Percentiles rank a stretch among this genome's conserved stretches.
phyloP scores from a whole-genome alignment of 1,140 invertebrate species.

The Pseudomyrmex dendroicus region DNA sequence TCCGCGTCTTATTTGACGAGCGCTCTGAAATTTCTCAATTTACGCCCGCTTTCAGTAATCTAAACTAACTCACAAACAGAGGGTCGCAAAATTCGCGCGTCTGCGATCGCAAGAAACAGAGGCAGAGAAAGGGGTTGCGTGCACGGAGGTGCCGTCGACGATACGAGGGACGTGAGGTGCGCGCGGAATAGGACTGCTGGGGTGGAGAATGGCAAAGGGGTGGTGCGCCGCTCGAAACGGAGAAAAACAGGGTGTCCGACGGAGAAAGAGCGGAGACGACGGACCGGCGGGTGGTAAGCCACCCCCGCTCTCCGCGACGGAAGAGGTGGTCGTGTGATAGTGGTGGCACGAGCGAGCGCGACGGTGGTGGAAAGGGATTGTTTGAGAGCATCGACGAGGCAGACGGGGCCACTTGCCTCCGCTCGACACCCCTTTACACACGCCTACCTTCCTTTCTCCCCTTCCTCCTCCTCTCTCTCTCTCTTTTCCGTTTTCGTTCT shows the following conservation, averaged over 20 bases:
- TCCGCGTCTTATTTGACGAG: background rate
- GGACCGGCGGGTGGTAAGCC: constrained; percentile 27
- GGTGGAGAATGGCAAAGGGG: constrained; percentile 71
- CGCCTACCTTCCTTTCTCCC: constrained; percentile 48
- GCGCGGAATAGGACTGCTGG: constrained; percentile 37
- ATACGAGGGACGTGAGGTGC: constrained; percentile 56
- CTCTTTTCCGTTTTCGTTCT: background rate
- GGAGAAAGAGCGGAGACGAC: constrained; percentile 57
- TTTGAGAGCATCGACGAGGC: constrained; percentile 75
- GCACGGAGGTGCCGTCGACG: constrained; percentile 60
- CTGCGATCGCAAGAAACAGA: constrained; percentile 47
- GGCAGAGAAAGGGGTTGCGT: constrained; percentile 60
- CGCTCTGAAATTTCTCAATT: background rate
- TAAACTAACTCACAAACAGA: constrained; percentile 21
- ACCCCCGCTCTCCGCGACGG: constrained; percentile 13
- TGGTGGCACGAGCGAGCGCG: constrained; percentile 53
- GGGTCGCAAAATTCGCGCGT: constrained; percentile 14
- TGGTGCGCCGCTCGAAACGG: constrained; percentile 60
- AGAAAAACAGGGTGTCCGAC: constrained; percentile 65
- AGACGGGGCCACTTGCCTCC: constrained; percentile 76
- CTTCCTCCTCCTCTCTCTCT: constrained; percentile 5
- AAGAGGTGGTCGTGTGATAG: constrained; percentile 53
- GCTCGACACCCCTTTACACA: constrained; percentile 73
- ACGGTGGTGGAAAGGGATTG: constrained; percentile 71
- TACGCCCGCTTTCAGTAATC: background rate